A percentile compares a stretch with the other conserved stretches of the same genome.
Evolutionary conservation across 2,797 vertebrate species (phyloP).

Genomic region (Rhodeus uyekii): DNA sequence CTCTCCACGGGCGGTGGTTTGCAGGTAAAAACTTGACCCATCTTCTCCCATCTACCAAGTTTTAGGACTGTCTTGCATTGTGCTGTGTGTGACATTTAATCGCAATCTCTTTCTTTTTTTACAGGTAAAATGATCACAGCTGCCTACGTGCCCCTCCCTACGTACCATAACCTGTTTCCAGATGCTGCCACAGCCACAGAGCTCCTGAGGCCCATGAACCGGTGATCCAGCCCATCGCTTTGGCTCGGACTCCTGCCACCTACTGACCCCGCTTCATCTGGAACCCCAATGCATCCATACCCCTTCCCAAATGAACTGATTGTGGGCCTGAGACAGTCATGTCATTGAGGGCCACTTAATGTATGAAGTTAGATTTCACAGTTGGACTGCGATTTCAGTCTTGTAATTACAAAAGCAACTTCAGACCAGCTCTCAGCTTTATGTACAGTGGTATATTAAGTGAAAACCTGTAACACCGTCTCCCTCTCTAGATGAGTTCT

Average conservation of each 20-base stretch:
- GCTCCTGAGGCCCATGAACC: conserved; percentile 91
- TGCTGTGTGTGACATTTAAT: background rate
- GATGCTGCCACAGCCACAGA: conserved; percentile 97
- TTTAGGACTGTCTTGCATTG: background rate
- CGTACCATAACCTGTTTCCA: conserved; percentile 98
- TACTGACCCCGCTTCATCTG: conserved; percentile 10
- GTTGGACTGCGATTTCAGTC: conserved; percentile 53
- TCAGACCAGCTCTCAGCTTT: conserved; percentile 5
- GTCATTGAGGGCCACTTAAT: conserved; percentile 8
- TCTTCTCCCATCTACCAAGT: background rate
- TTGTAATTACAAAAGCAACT: conserved; percentile 38
- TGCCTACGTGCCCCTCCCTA: conserved; percentile 95
- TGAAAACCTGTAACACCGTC: conserved; percentile 44
- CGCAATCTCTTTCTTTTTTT: background rate
- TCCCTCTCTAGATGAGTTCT: conserved; percentile 14
- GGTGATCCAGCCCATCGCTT: conserved; percentile 79
- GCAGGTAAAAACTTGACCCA: conserved; percentile 84
- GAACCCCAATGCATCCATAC: background rate
- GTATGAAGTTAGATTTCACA: conserved; percentile 12
- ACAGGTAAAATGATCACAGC: conserved; percentile 98
- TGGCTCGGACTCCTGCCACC: background rate
- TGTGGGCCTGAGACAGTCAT: background rate
- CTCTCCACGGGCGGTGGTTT: conserved; percentile 97
- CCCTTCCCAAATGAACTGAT: conserved; percentile 16
- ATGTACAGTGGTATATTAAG: conserved; percentile 64